These are phyloP conservation scores for Bucorvus abyssinicus DNA, from an alignment of 2,797 vertebrate species.

Conservation along the genomic window DNA sequence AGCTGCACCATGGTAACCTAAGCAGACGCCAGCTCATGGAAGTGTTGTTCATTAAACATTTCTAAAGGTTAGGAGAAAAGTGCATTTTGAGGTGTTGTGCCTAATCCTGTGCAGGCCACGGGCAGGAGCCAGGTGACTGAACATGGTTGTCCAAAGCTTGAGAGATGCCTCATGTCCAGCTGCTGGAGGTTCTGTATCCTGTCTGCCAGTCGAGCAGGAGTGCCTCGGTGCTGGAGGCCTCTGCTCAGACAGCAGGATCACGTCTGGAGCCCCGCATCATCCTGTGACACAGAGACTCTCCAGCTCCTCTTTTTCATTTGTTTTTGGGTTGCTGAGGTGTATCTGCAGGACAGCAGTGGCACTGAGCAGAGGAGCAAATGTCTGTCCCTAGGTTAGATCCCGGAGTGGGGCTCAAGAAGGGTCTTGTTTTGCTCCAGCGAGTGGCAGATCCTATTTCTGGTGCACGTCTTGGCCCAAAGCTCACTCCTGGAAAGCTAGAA, in stretches of 20 bases:
- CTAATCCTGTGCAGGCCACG: background rate
- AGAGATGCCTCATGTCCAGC: background rate
- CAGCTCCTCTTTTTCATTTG: background rate
- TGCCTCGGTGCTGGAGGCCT: background rate
- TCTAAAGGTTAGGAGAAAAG: background rate
- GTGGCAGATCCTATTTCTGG: background rate
- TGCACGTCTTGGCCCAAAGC: background rate
- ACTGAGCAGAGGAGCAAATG: background rate
- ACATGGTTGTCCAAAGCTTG: background rate
- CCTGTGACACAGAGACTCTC: background rate
- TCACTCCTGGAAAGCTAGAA: background rate
- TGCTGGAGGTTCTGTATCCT: background rate
- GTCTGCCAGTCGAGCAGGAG: rapidly evolving
- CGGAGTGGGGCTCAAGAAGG: background rate
- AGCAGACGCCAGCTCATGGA: background rate
- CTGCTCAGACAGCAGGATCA: background rate
- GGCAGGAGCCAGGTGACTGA: background rate
- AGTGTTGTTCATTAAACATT: background rate
- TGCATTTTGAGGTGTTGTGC: background rate
- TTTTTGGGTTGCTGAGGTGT: background rate
- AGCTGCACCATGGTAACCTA: background rate
- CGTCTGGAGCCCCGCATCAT: background rate
- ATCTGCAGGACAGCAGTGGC: background rate
- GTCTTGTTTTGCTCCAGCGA: background rate
- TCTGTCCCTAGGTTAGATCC: background rate